Evolutionary conservation across 1,140 invertebrate species (phyloP).

Genomic region (Anthonomus grandis): DNA sequence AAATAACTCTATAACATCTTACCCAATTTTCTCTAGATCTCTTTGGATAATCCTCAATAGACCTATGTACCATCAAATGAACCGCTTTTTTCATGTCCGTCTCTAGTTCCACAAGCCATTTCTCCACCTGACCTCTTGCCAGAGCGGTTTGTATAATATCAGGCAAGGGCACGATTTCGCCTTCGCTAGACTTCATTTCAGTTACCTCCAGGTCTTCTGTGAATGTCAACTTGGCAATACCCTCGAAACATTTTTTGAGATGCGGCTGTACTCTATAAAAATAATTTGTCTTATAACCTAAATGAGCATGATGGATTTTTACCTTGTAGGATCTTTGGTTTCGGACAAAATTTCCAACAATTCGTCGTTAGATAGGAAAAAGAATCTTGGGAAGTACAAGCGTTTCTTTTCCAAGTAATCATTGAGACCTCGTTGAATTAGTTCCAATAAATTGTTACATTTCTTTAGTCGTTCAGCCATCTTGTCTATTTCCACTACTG

Average conservation of each 20-base stretch:
- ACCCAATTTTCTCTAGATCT: slow-evolving; percentile 76
- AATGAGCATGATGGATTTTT: slow-evolving; percentile 24
- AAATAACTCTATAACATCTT: too few relatives aligned
- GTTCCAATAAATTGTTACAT: slow-evolving; percentile 79
- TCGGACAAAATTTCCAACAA: slow-evolving; percentile 93
- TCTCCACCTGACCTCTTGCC: slow-evolving; percentile 94
- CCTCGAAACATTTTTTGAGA: slow-evolving; percentile 95
- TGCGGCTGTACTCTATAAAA: slow-evolving; percentile 86
- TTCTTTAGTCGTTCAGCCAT: slow-evolving; percentile 89
- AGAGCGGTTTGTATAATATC: slow-evolving; percentile 80
- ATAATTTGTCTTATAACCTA: background rate
- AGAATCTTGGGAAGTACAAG: slow-evolving; percentile 92
- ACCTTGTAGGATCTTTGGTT: slow-evolving; percentile 93
- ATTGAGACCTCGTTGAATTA: slow-evolving; percentile 90
- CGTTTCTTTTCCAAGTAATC: slow-evolving; percentile 95
- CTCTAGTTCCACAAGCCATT: slow-evolving; percentile 93
- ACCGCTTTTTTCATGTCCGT: slow-evolving; percentile 87
- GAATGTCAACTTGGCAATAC: slow-evolving; percentile 83
- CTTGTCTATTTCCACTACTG: slow-evolving; percentile 86
- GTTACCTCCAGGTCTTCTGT: slow-evolving; percentile 85
- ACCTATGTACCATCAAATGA: slow-evolving; percentile 61
- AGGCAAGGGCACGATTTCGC: slow-evolving; percentile 75
- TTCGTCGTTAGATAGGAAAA: slow-evolving; percentile 97
- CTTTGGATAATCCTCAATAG: slow-evolving; percentile 66
- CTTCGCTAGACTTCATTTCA: slow-evolving; percentile 86